Base-by-base conservation (phyloP, 1,140 invertebrate genomes). In the Galendromus occidentalis region DNA sequence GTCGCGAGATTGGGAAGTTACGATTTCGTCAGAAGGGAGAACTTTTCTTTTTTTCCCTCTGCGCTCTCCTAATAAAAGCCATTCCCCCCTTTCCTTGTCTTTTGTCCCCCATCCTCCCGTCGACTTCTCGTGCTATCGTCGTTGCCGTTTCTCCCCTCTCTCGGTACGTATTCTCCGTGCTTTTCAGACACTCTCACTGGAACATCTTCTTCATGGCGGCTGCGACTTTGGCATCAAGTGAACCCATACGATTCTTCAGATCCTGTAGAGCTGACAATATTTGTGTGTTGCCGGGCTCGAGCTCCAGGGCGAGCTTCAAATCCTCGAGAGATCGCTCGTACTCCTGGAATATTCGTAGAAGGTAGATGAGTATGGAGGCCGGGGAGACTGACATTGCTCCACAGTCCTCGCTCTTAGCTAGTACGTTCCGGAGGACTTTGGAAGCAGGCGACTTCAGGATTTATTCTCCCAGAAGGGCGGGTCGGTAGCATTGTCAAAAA, bases 321-420 rank as follows among this genome's bases (percentile, higher is more conserved):
- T 83, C 82, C 17, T 72, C 68, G 70, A 80, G 75, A 0, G 85
- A 82, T 64, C 79, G 79, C 67, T 86, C 84, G 71, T 79, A 82
- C 72, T 84, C 51, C 51, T 59, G 14, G 17, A 29, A 25, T 17
- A 59, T 12, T 7, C 4, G 14, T 14, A 18, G 14, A 47, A 7
- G 28, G 20, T 4, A 47, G 14, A 47, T 47, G 12, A 44, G 42
- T n/a, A 44, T 12, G 18, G 28, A 47, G 28, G 20, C 4, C 20
- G 14, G 6, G 28, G 18, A 4, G 28, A 4, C 6, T n/a, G n/a
- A n/a, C 45, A 47, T 47, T 47, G 28, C 45, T 12, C 42, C 12
- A 44, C n/a, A 44, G 18, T 44, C 12, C n/a, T 12, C 42, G 18
- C 42, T 44, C 28, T 4, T 20, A 28, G 18, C 4, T 5, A 28